Conservation (phyloP, 2,113 vertebrate species). For the Colinus virginianus region DNA sequence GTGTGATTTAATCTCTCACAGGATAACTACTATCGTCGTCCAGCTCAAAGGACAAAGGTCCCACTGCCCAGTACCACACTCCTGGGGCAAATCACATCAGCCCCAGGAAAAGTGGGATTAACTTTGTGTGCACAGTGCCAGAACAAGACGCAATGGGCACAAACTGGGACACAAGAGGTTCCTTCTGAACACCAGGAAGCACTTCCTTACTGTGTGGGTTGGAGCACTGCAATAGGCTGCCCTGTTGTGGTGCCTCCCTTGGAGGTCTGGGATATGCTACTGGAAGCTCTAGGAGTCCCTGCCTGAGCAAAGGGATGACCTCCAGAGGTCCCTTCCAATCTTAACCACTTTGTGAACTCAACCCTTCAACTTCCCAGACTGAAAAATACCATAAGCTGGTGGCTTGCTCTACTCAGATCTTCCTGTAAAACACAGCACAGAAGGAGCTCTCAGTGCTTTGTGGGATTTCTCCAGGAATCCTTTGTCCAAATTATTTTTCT, state of each 20-base stretch:
- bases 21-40: neutral
- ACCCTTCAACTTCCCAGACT: neutral
- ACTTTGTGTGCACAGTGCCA: neutral
- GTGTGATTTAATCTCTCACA: neutral
- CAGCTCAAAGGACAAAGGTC: neutral
- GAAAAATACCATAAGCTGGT: fast-evolving
- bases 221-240: neutral
- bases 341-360: neutral
- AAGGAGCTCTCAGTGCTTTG: neutral
- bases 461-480: neutral
- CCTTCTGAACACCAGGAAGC: neutral
- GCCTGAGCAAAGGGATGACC: neutral
- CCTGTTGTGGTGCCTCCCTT: neutral
- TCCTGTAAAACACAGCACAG: fast-evolving
- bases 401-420: neutral
- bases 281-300: neutral
- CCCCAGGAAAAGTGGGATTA: neutral
- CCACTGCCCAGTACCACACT: neutral
- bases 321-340: neutral
- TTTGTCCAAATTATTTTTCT: neutral
- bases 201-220: neutral
- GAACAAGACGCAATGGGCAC: neutral
- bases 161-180: neutral
- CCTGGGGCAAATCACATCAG: neutral
- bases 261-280: neutral